phyloP scores from a whole-genome alignment of 2,797 vertebrate species.

The Sphenodon punctatus region DNA sequence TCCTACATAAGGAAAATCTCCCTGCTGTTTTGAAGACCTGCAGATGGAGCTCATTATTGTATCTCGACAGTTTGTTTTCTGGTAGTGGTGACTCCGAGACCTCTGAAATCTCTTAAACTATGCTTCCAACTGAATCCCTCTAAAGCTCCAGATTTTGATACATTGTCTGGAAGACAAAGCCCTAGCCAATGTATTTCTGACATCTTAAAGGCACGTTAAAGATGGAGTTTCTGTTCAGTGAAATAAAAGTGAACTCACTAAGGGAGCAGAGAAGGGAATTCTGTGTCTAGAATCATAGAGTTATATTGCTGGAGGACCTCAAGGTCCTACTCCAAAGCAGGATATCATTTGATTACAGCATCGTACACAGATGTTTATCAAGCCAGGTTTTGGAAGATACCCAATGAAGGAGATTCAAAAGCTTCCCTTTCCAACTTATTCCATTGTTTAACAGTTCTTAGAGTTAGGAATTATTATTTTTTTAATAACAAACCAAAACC shows the following conservation, averaged over 20 bases:
- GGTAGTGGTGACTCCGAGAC: not conserved
- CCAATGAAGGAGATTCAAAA: too few relatives aligned
- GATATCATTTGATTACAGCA: too few relatives aligned
- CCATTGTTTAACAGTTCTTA: too few relatives aligned
- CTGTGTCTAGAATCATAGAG: too few relatives aligned
- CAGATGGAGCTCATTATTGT: not conserved
- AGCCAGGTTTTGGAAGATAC: too few relatives aligned
- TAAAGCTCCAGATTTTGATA: not conserved
- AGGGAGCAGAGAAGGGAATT: not conserved
- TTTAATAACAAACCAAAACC: too few relatives aligned
- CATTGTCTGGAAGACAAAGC: not conserved
- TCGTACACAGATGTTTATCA: too few relatives aligned
- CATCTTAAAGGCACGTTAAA: not conserved
- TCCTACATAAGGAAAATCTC: not conserved
- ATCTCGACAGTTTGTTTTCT: not conserved
- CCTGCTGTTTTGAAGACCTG: not conserved
- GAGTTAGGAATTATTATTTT: too few relatives aligned
- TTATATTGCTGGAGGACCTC: too few relatives aligned
- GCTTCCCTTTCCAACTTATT: too few relatives aligned
- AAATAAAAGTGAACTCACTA: not conserved
- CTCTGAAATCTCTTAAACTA: not conserved
- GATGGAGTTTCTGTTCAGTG: not conserved
- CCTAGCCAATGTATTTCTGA: not conserved
- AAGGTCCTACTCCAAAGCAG: too few relatives aligned
- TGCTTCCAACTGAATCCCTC: not conserved